These are phyloP conservation scores for Plumapathes pennacea DNA, from an alignment of 92 coral and sea anemone genomes.

Conservation along the genomic window DNA sequence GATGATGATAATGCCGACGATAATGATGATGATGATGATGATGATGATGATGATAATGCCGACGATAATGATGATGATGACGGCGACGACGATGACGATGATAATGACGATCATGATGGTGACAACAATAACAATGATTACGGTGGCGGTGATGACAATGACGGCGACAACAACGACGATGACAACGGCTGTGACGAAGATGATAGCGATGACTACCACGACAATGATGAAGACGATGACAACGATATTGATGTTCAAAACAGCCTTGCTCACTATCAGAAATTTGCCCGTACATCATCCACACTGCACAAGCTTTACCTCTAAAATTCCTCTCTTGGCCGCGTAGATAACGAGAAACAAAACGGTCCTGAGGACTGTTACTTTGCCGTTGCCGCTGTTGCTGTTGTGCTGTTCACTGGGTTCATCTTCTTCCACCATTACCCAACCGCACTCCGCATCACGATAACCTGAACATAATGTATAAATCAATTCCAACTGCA, in stretches of 20 bases:
- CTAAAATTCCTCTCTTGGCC: constrained; percentile 92
- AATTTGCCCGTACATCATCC: too few species aligned
- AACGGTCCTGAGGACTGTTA: constrained; percentile 67
- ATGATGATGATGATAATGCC: background rate
- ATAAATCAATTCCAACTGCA: background rate
- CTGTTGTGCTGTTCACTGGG: constrained; percentile 10
- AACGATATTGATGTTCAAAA: background rate
- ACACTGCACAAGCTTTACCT: too few species aligned
- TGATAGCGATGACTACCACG: background rate
- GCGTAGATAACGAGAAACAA: constrained; percentile 96
- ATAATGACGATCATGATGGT: background rate
- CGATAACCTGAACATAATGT: constrained; percentile 72
- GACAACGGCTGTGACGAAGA: background rate
- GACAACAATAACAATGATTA: background rate
- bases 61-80: background rate
- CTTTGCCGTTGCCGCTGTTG: too few species aligned
- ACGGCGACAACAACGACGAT: background rate
- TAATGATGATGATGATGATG: background rate
- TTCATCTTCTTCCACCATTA: constrained; percentile 59
- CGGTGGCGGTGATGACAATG: background rate
- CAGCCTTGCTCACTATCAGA: too few species aligned
- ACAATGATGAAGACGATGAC: background rate
- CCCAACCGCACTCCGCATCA: constrained; percentile 99
- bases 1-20: background rate
- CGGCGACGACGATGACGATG: too few species aligned